Conservation (phyloP, 30 jellyfish, hydroid and myxozoan species). For the Cassiopea xamachana region DNA sequence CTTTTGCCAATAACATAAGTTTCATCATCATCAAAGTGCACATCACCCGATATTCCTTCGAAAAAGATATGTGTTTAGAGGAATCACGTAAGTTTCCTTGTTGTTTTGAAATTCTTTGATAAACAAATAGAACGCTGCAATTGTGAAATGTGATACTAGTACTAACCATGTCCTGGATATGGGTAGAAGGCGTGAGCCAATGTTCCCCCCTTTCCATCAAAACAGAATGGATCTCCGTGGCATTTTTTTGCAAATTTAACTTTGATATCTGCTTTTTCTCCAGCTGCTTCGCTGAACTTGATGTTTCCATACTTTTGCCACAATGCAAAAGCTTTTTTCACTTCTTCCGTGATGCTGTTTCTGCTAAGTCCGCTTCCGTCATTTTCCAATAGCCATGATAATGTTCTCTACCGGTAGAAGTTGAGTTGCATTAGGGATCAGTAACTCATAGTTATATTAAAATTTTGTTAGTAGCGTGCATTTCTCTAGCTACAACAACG, state of each 20-base stretch:
- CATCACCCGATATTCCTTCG: conserved; percentile 74
- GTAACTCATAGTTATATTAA: no score
- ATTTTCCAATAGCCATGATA: conserved; percentile 76
- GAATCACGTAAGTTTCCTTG: no score
- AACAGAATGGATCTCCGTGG: conserved; percentile 79
- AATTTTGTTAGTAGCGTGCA: no score
- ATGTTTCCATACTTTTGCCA: conserved; percentile 77
- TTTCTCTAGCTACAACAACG: no score
- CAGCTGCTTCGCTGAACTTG: conserved; percentile 54
- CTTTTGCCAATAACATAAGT: conserved; percentile 35
- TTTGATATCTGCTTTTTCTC: conserved; percentile 27
- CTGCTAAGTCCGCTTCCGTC: conserved; percentile 56
- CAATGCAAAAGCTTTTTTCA: conserved; percentile 58
- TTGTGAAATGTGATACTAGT: no score
- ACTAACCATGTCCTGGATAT: conserved; percentile 50
- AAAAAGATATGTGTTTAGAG: neutral
- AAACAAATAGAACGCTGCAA: no score
- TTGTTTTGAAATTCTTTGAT: no score
- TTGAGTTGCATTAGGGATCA: neutral
- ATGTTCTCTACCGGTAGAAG: conserved; percentile 31
- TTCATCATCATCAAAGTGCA: conserved; percentile 85
- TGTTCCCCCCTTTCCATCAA: conserved; percentile 84
- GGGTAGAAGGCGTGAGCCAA: conserved; percentile 94
- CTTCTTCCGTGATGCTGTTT: conserved; percentile 55
- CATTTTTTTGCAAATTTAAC: conserved; percentile 59